Conservation (phyloP, 64 coral and sea anemone species). For the Exaiptasia diaphana region DNA sequence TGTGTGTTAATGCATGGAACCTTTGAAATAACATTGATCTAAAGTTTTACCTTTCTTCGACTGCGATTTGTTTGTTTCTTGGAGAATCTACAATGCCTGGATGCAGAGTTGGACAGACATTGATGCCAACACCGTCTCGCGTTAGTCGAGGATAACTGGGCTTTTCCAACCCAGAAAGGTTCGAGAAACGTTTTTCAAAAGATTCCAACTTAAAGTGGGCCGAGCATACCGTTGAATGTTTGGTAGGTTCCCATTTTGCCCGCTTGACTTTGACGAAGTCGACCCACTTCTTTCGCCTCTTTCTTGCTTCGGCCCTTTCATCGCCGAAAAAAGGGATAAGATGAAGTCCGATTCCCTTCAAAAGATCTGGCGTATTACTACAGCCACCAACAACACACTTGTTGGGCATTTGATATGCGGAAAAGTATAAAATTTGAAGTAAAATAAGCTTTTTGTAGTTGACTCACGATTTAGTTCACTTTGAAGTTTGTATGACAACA, state of each 20-base stretch:
- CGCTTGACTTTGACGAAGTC: constrained; percentile 19
- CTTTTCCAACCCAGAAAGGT: not conserved
- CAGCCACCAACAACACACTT: constrained; percentile 28
- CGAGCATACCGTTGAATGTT: constrained; percentile 25
- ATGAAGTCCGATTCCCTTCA: constrained; percentile 13
- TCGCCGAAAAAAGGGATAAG: constrained; percentile 4
- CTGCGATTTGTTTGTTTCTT: no score
- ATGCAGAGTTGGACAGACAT: constrained; percentile 1
- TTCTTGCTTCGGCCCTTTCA: not conserved
- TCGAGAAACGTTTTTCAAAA: constrained; percentile 9
- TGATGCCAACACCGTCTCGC: constrained; percentile 21
- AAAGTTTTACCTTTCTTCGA: no score
- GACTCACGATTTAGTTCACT: no score
- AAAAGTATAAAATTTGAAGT: no score
- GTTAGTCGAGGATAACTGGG: constrained; percentile 16
- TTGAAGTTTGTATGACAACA: no score
- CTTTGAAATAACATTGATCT: no score
- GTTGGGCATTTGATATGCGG: no score
- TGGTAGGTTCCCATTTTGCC: constrained; percentile 36
- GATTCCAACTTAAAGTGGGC: constrained; percentile 6
- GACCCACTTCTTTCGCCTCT: constrained; percentile 23
- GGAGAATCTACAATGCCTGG: no score
- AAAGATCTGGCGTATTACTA: not conserved
- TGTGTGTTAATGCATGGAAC: no score
- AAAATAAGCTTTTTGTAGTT: no score